These are phyloP conservation scores for Clarias fuscus DNA, from an alignment of 2,797 vertebrate genomes.

Conservation along the genomic window DNA sequence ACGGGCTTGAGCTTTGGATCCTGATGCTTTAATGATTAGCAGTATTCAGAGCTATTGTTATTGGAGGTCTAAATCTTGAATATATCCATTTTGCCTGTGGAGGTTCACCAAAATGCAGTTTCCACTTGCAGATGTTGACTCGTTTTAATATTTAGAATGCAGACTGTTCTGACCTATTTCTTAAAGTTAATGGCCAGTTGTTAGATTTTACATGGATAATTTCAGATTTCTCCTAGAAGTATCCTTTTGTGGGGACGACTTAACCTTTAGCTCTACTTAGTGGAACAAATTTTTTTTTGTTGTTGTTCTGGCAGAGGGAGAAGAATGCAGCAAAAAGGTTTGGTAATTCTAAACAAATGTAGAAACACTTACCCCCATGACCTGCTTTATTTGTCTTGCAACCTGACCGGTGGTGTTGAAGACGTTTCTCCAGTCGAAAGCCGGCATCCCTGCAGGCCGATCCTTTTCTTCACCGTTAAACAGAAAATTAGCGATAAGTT, in stretches of 20 bases:
- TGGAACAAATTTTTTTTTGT: background rate
- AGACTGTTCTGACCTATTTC: background rate
- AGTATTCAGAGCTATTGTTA: background rate
- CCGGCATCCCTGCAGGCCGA: constrained; percentile 59
- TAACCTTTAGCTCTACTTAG: background rate
- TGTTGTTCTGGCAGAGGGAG: background rate
- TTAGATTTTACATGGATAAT: background rate
- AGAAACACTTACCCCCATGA: constrained; percentile 82
- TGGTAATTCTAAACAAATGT: background rate
- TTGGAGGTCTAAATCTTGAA: background rate
- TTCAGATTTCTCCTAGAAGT: background rate
- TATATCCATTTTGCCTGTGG: background rate
- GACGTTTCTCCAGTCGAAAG: constrained; percentile 77
- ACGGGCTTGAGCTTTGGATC: background rate
- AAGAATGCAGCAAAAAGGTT: background rate
- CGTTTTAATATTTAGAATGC: background rate
- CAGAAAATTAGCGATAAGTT: constrained; percentile 79
- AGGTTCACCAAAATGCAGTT: background rate
- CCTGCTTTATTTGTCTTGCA: constrained; percentile 79
- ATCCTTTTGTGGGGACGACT: background rate
- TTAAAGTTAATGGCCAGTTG: background rate
- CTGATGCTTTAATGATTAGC: background rate
- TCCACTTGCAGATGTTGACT: background rate
- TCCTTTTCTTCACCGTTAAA: constrained; percentile 75
- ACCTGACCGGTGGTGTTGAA: constrained; percentile 80